phyloP scores from a whole-genome alignment of 2,113 vertebrate species.

The Formicarius rufipectus region DNA sequence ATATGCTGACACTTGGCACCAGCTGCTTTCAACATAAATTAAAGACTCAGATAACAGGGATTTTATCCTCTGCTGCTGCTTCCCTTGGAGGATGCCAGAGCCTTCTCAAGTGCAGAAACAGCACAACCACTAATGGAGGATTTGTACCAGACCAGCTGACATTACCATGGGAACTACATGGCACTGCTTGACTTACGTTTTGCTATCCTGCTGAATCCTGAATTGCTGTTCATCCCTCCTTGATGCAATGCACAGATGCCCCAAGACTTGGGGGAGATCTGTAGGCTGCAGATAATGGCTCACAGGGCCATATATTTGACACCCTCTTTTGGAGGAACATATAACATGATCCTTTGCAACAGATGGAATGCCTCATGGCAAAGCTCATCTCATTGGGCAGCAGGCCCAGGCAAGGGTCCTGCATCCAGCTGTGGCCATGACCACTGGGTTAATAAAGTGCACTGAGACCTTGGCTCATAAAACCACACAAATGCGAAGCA shows the following conservation, averaged over 20 bases:
- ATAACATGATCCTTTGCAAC: background rate
- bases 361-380: background rate
- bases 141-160: background rate
- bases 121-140: background rate
- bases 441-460: background rate
- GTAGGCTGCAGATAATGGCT: background rate
- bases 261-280: background rate
- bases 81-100: background rate
- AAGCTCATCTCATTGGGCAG: background rate
- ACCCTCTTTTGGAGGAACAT: background rate
- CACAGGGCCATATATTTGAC: background rate
- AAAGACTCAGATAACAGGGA: background rate
- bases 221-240: background rate
- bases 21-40: background rate
- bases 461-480: background rate
- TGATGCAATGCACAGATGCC: background rate
- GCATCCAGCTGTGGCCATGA: background rate
- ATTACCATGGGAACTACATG: accelerated
- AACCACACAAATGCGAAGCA: background rate
- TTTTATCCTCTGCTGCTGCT: background rate
- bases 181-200: background rate
- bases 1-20: background rate
- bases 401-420: background rate
- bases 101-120: background rate
- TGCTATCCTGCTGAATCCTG: background rate